Conservation (phyloP, 2,797 vertebrate genomes). For the Microctenopoma stevenorrisi region DNA sequence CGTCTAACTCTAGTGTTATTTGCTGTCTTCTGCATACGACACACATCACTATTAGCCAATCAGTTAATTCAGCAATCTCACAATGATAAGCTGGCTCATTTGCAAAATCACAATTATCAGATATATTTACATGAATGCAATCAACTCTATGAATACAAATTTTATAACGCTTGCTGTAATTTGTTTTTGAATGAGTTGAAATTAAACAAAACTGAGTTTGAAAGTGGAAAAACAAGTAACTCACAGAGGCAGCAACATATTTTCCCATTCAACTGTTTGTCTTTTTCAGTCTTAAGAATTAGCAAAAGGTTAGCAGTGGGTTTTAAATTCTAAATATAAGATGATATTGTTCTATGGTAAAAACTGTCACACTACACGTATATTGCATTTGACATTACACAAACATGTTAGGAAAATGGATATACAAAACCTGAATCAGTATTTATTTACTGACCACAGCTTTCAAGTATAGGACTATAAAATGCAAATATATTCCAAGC, state of each 20-base stretch:
- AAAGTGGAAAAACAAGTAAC: background rate
- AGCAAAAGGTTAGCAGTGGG: background rate
- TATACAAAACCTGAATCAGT: background rate
- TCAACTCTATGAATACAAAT: background rate
- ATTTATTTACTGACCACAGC: background rate
- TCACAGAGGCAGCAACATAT: background rate
- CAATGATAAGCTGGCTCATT: background rate
- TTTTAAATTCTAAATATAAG: background rate
- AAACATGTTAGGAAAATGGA: background rate
- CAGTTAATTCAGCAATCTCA: slow-evolving; percentile 2
- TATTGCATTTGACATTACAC: background rate
- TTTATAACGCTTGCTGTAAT: background rate
- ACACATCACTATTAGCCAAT: background rate
- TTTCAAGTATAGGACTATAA: slow-evolving; percentile 5
- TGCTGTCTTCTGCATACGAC: slow-evolving; percentile 6
- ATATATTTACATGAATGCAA: background rate
- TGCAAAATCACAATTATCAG: background rate
- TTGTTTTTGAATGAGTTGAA: slow-evolving; percentile 2
- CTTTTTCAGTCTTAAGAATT: background rate
- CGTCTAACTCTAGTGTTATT: background rate
- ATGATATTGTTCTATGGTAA: background rate
- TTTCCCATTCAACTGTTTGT: background rate
- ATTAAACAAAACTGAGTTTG: background rate
- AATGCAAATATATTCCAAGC: slow-evolving; percentile 12
- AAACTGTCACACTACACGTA: background rate